These are phyloP conservation scores for Shinisaurus crocodilurus DNA, from an alignment of 2,113 vertebrate genomes.

Conservation along the genomic window DNA sequence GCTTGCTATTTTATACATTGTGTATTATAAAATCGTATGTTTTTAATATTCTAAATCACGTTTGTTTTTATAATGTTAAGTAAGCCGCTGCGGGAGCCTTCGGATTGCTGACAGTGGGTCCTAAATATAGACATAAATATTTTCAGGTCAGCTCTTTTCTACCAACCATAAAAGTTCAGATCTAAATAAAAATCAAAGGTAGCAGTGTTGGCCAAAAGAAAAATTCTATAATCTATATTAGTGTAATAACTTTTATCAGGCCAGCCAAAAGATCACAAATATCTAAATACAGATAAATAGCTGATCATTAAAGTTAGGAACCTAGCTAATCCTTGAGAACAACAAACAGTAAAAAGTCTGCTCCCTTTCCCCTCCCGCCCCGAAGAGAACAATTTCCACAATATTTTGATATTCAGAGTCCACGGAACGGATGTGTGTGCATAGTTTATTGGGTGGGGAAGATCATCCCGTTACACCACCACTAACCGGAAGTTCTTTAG, in stretches of 20 bases:
- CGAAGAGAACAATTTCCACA: not conserved
- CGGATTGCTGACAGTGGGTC: too few relatives aligned
- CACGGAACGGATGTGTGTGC: not conserved
- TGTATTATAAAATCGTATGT: too few relatives aligned
- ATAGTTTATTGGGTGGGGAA: not conserved
- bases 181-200: not conserved
- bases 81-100: too few relatives aligned
- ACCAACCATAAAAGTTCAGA: not conserved
- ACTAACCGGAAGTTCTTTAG: not conserved
- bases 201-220: not conserved
- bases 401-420: not conserved
- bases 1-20: too few relatives aligned
- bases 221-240: too few relatives aligned
- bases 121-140: too few relatives aligned
- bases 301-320: not conserved
- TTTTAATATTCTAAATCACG: too few relatives aligned
- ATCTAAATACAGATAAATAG: not conserved
- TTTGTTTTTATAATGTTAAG: too few relatives aligned
- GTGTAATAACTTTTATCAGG: too few relatives aligned
- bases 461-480: not conserved
- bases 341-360: not conserved
- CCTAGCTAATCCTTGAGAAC: not conserved
- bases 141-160: not conserved
- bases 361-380: too few relatives aligned
- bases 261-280: too few relatives aligned